Conservation (phyloP, 2,113 vertebrate genomes). For the Thinocorus orbignyianus region DNA sequence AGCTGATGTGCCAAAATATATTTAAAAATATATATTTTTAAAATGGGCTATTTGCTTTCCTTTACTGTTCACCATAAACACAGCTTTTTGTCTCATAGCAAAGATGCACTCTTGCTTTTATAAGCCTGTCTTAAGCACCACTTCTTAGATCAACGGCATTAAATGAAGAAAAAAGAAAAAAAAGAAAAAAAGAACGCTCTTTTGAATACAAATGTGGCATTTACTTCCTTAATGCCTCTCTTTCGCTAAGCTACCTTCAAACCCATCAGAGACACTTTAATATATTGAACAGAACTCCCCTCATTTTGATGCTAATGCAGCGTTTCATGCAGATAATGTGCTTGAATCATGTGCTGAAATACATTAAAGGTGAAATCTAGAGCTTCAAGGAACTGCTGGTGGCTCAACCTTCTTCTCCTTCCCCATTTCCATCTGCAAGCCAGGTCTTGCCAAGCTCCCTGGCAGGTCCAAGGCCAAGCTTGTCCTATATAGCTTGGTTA, state of each 20-base stretch:
- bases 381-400: neutral
- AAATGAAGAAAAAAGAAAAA: slow-evolving; percentile 25
- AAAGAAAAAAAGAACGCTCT: slow-evolving; percentile 34
- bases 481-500: neutral
- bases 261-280: slow-evolving; percentile 59
- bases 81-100: neutral
- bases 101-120: slow-evolving; percentile 31
- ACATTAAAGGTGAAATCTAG: slow-evolving; percentile 35
- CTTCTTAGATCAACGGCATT: slow-evolving; percentile 56
- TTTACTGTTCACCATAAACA: slow-evolving; percentile 4
- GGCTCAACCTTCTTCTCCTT: neutral
- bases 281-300: slow-evolving; percentile 39
- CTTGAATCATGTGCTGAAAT: slow-evolving; percentile 7
- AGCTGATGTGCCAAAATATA: neutral
- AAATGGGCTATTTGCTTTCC: slow-evolving; percentile 41
- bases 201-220: slow-evolving; percentile 73
- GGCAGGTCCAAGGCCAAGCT: neutral
- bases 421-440: neutral
- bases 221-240: slow-evolving; percentile 63
- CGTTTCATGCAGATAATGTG: slow-evolving; percentile 57
- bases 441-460: neutral
- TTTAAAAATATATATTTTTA: neutral
- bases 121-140: slow-evolving; percentile 52
- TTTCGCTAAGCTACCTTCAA: slow-evolving; percentile 52
- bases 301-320: slow-evolving; percentile 71